These are phyloP conservation scores for Apostichopus leukothele DNA, from an alignment of 53 echinoderm and acorn worm genomes.

Conservation along the genomic window DNA sequence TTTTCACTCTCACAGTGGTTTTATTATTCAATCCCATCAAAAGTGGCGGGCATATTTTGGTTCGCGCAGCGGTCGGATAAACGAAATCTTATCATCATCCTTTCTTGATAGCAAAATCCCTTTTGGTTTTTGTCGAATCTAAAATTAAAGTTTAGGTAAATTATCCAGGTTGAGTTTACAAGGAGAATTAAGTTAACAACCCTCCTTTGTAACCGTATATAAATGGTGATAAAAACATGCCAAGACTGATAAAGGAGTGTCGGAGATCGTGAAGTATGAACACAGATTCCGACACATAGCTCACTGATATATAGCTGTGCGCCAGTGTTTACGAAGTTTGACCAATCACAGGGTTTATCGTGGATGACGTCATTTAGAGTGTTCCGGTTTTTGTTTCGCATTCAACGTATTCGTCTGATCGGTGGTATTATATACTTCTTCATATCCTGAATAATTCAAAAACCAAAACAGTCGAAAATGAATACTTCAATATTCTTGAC, in stretches of 20 bases:
- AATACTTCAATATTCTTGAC: no score
- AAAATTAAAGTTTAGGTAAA: background rate
- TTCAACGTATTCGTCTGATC: no score
- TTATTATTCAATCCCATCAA: conserved; percentile 38
- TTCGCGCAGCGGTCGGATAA: conserved; percentile 26
- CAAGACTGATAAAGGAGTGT: background rate
- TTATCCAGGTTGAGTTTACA: conserved; percentile 18
- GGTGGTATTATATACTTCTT: no score
- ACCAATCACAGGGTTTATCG: no score
- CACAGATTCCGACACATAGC: background rate
- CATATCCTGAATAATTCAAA: no score
- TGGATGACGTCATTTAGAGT: no score
- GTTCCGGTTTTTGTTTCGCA: no score
- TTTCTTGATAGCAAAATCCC: background rate
- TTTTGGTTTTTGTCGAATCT: background rate
- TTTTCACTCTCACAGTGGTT: conserved; percentile 47
- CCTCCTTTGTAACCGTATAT: background rate
- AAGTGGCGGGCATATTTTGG: conserved; percentile 46
- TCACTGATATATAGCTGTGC: background rate
- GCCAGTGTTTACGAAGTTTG: no score
- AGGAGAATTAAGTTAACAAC: conserved; percentile 1
- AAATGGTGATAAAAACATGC: conserved; percentile 7
- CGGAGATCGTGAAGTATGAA: background rate
- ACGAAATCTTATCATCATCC: conserved; percentile 11
- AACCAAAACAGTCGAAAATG: no score